Evolutionary conservation across 2,888 invertebrate species (phyloP), one percentile per base, ranked within the genome.

Genomic region (Koerneria pararmatus): DNA sequence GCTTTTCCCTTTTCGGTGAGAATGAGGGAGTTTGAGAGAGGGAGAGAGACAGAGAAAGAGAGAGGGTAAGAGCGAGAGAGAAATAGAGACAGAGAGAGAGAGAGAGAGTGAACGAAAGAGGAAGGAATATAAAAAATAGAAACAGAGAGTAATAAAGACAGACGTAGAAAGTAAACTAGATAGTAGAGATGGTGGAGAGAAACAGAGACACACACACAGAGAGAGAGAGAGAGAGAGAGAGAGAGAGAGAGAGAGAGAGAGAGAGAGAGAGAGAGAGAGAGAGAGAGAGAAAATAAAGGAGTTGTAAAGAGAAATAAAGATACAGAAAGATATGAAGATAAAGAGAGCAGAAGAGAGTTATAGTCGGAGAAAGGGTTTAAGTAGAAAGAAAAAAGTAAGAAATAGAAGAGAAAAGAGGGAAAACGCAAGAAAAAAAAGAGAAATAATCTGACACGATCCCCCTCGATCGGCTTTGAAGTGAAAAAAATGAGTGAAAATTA

Each of bases 181-280:
- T 49, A 63, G 63, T 19, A 6, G 34, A n/a, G 31, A 8, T 29
- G 15, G 19, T 24, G 19, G 2, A 57, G 35, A 34, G 58, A 57
- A 2, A 27, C 15, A 57, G 58, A 57, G n/a, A 57, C 34, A 3
- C 34, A 57, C 24, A 27, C 8, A 34, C 1, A 57, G 58, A 57
- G 58, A 57, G 35, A 57, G 1, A 19, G 58, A 57, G 24, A 34
- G 35, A 57, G 15, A 57, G 35, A 29, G 19, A 57, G 19, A 29
- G 24, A 41, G 27, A 22, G 27, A 46, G 61, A 29, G 41, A 48
- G 61, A 22, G 46, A 48, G 22, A 59, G 37, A 41, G 48, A 48
- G 61, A 61, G 48, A 48, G 46, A 61, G 61, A 41, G 22, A 46
- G 41, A 37, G 35, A 24, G 35, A 59, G 35, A 53, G 53, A 49